Evolutionary conservation across 2,797 vertebrate species (phyloP).

Genomic region (Intellagama lesueurii): DNA sequence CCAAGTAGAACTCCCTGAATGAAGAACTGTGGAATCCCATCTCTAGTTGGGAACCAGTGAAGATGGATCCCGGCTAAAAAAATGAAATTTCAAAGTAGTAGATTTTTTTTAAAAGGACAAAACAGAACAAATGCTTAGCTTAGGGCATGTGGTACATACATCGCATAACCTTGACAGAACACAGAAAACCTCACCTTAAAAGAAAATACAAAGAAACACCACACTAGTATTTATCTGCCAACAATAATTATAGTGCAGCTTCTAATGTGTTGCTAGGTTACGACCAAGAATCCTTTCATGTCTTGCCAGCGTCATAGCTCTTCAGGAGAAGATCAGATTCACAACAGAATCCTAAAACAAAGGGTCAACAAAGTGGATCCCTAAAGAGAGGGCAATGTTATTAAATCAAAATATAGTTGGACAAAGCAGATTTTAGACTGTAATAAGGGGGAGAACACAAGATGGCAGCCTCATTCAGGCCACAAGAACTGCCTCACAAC

Average conservation of each 20-base stretch:
- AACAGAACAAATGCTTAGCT: slow-evolving; percentile 7
- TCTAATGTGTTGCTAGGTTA: slow-evolving; percentile 33
- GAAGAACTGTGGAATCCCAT: too few relatives aligned
- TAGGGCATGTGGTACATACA: not conserved
- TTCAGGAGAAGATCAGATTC: slow-evolving; percentile 6
- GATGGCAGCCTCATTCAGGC: too few relatives aligned
- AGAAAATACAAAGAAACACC: not conserved
- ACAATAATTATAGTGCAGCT: slow-evolving; percentile 5
- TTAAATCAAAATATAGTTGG: not conserved
- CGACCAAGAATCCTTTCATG: slow-evolving; percentile 6
- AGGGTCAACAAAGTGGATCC: not conserved
- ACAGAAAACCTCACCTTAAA: not conserved
- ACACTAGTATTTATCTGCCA: slow-evolving; percentile 32
- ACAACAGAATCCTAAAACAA: slow-evolving; percentile 5
- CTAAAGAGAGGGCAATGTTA: not conserved
- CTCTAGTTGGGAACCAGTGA: too few relatives aligned
- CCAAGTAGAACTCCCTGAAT: too few relatives aligned
- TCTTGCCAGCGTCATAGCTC: slow-evolving; percentile 12
- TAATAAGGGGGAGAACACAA: not conserved
- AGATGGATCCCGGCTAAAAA: too few relatives aligned
- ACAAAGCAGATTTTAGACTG: not conserved
- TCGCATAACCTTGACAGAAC: not conserved
- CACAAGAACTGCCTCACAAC: not conserved
- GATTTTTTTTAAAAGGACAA: not conserved
- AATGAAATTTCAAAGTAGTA: too few relatives aligned